Conservation (phyloP, 2,888 invertebrate species). For the Dysmachus trigonus region DNA sequence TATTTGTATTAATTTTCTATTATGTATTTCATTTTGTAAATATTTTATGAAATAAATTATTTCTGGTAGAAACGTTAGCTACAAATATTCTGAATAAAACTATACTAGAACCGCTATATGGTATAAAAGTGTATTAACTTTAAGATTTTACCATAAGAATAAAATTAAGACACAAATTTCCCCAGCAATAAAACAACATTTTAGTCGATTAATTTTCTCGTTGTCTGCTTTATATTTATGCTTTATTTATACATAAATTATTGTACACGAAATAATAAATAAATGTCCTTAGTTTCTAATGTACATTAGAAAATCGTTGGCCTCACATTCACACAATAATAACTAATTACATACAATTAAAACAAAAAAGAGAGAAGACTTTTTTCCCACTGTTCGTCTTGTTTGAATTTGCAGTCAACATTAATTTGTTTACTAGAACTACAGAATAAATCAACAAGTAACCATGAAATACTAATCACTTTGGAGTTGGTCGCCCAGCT, state of each 20-base stretch:
- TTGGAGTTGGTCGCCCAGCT: not conserved
- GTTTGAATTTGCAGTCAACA: not conserved
- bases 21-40: no score
- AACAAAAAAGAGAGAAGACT: not conserved
- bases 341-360: conserved; percentile 3
- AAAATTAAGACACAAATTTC: no score
- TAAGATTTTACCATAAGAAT: not conserved
- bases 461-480: conserved; percentile 7
- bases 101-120: no score
- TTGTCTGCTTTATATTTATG: not conserved
- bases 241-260: conserved; percentile 5
- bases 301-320: conserved; percentile 23
- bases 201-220: not conserved
- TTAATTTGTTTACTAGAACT: not conserved
- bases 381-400: not conserved
- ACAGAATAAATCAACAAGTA: not conserved
- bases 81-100: no score
- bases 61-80: no score
- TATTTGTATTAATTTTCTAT: no score
- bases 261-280: not conserved
- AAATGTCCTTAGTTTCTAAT: conserved; percentile 8
- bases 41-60: no score
- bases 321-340: conserved; percentile 21
- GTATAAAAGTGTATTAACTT: not conserved
- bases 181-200: conserved; percentile 5